Evolutionary conservation across 2,113 vertebrate species (phyloP).

Genomic region (Microcebus ravelobensis): DNA sequence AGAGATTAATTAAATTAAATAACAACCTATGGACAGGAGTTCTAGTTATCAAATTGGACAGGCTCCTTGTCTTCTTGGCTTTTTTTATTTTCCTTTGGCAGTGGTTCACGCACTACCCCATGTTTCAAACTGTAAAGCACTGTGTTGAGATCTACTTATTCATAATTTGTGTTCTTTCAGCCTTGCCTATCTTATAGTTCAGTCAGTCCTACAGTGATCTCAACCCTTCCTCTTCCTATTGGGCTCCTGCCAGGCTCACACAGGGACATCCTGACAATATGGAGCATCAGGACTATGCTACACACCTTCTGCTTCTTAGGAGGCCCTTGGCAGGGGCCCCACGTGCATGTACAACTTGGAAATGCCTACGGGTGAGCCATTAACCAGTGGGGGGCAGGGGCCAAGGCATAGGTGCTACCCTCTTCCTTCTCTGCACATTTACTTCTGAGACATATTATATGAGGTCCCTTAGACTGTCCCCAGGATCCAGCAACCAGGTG

Average conservation of each 20-base stretch:
- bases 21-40: background rate
- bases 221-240: background rate
- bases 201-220: background rate
- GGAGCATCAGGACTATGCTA: background rate
- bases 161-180: background rate
- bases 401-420: background rate
- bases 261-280: background rate
- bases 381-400: background rate
- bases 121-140: background rate
- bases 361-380: background rate
- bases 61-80: background rate
- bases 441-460: background rate
- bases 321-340: background rate
- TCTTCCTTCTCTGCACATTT: background rate
- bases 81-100: background rate
- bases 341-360: background rate
- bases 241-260: too few species aligned
- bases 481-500: background rate
- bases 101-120: too few species aligned
- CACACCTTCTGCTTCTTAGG: background rate
- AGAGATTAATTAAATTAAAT: background rate
- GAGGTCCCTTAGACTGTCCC: background rate
- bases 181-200: background rate
- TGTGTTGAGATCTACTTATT: background rate
- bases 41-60: background rate